phyloP scores from a whole-genome alignment of 2,113 vertebrate species.

The Terrapene triunguis region DNA sequence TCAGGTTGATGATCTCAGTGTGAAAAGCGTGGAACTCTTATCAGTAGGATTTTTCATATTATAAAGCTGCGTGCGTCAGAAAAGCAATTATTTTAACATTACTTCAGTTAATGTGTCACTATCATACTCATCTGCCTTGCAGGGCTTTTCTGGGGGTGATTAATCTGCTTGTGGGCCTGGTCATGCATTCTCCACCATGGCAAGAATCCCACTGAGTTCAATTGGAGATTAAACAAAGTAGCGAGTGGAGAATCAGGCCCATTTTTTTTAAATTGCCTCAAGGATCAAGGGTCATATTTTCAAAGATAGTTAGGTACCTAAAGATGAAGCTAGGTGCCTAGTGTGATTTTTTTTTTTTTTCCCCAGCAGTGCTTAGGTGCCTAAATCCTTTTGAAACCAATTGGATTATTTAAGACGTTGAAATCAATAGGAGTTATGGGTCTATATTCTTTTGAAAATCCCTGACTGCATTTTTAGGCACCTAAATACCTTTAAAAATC shows the following conservation, averaged over 20 bases:
- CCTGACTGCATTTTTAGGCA: background rate
- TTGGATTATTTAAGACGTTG: background rate
- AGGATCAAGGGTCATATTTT: background rate
- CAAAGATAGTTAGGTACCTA: background rate
- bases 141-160: constrained; percentile 10
- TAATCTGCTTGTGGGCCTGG: background rate
- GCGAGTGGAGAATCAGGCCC: background rate
- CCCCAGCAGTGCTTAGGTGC: too few relatives aligned
- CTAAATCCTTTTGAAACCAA: background rate
- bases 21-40: constrained; percentile 19
- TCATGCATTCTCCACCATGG: background rate
- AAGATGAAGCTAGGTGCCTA: background rate
- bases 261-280: background rate
- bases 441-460: background rate
- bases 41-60: constrained; percentile 46
- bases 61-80: constrained; percentile 21
- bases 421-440: background rate
- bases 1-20: background rate
- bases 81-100: constrained; percentile 55
- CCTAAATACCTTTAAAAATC: background rate
- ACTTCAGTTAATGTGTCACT: constrained; percentile 17
- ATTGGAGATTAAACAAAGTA: background rate
- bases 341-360: background rate
- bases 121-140: constrained; percentile 11
- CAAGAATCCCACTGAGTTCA: background rate